Evolutionary conservation across 1,140 invertebrate species (phyloP).

Genomic region (Helicoverpa armigera): DNA sequence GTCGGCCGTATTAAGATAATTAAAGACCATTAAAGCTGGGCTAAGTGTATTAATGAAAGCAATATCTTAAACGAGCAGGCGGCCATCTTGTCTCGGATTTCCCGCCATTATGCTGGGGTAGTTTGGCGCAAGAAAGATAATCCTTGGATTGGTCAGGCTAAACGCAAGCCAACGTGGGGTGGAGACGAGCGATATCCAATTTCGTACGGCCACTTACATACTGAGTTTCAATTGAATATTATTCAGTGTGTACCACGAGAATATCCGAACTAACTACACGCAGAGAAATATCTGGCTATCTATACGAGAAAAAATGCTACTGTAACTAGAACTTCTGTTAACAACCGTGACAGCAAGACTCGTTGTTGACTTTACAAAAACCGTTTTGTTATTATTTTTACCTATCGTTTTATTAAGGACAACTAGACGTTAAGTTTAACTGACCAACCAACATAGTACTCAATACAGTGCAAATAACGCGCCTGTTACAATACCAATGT

Average conservation of each 20-base stretch:
- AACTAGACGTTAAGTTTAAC: too few relatives aligned
- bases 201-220: conserved; percentile 44
- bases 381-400: too few relatives aligned
- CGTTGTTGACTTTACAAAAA: too few relatives aligned
- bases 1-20: conserved; percentile 50
- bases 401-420: too few relatives aligned
- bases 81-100: conserved; percentile 72
- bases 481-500: too few relatives aligned
- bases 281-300: too few relatives aligned
- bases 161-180: conserved; percentile 40
- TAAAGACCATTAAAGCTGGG: conserved; percentile 44
- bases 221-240: conserved; percentile 35
- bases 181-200: conserved; percentile 46
- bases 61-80: conserved; percentile 53
- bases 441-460: too few relatives aligned
- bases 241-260: neutral
- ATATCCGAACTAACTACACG: neutral
- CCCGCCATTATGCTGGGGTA: conserved; percentile 53
- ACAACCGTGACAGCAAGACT: too few relatives aligned
- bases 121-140: conserved; percentile 62
- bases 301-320: too few relatives aligned
- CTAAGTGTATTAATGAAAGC: conserved; percentile 51
- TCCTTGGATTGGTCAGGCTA: conserved; percentile 64
- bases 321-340: too few relatives aligned
- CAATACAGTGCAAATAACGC: too few relatives aligned